Conservation (phyloP, 1,140 invertebrate genomes). For the Ylistrum balloti region DNA sequence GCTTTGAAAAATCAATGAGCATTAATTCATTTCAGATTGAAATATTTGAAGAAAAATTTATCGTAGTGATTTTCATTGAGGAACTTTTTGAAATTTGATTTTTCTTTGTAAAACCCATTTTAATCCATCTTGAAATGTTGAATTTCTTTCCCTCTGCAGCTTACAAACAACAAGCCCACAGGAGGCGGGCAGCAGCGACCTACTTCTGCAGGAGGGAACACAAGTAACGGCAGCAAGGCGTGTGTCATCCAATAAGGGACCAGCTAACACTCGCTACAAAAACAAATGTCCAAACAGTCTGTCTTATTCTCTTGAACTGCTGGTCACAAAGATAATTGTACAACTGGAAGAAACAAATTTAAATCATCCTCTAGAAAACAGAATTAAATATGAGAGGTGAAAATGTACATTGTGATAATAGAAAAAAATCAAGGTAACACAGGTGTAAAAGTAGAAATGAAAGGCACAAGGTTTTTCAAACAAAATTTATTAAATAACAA, state of each 20-base stretch:
- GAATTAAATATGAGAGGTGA: neutral
- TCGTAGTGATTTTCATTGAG: neutral
- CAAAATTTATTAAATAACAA: too few relatives aligned
- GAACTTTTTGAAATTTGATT: neutral
- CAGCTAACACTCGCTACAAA: too few relatives aligned
- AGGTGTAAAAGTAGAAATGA: too few relatives aligned
- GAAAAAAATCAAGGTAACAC: too few relatives aligned
- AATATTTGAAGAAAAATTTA: too few relatives aligned
- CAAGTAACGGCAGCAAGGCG: slow-evolving; percentile 58
- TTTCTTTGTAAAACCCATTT: too few relatives aligned
- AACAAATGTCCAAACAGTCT: neutral
- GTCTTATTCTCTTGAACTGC: too few relatives aligned
- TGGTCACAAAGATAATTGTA: neutral
- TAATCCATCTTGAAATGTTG: too few relatives aligned
- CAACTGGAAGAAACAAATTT: neutral
- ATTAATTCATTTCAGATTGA: too few relatives aligned
- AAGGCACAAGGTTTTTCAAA: too few relatives aligned
- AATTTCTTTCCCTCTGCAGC: slow-evolving; percentile 8
- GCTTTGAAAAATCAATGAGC: too few relatives aligned
- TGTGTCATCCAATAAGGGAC: slow-evolving; percentile 55
- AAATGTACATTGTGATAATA: too few relatives aligned
- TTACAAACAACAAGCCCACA: slow-evolving; percentile 24
- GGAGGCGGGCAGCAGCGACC: slow-evolving; percentile 30
- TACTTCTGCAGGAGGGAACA: slow-evolving; percentile 53
- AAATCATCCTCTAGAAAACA: neutral